These are phyloP conservation scores for Cygnus buccinator DNA, from an alignment of 2,113 vertebrate genomes.

Conservation along the genomic window DNA sequence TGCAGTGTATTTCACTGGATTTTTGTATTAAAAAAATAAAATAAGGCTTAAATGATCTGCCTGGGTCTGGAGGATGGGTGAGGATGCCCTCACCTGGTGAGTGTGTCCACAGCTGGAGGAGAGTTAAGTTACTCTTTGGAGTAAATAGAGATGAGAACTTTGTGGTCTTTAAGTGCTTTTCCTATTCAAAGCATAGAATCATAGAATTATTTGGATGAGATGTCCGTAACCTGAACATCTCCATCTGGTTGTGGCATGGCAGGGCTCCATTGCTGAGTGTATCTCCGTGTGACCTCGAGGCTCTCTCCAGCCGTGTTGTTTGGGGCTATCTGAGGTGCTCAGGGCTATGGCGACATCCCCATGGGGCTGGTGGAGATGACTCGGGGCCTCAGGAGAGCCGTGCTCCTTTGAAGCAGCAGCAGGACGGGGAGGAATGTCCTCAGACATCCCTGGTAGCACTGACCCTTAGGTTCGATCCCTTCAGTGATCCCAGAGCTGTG, in stretches of 20 bases:
- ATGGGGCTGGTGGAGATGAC: neutral
- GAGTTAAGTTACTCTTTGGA: neutral
- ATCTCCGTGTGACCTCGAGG: neutral
- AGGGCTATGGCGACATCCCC: neutral
- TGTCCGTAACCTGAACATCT: neutral
- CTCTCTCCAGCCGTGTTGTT: neutral
- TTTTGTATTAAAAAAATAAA: neutral
- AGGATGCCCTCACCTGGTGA: no score
- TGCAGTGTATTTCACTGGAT: accelerated
- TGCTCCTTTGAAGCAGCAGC: neutral
- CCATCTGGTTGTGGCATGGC: neutral
- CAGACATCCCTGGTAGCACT: neutral
- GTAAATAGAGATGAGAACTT: neutral
- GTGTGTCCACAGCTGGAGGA: neutral
- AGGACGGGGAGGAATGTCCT: neutral
- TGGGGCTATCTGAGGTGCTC: neutral
- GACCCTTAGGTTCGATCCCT: neutral
- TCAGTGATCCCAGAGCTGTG: neutral
- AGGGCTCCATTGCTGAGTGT: neutral
- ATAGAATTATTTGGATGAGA: neutral
- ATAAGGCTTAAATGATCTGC: neutral
- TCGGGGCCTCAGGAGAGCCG: neutral
- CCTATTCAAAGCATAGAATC: neutral
- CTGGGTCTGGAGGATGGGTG: neutral
- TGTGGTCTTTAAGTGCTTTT: neutral